Evolutionary conservation across 2,888 invertebrate species (phyloP).

Genomic region (Tineola bisselliella): DNA sequence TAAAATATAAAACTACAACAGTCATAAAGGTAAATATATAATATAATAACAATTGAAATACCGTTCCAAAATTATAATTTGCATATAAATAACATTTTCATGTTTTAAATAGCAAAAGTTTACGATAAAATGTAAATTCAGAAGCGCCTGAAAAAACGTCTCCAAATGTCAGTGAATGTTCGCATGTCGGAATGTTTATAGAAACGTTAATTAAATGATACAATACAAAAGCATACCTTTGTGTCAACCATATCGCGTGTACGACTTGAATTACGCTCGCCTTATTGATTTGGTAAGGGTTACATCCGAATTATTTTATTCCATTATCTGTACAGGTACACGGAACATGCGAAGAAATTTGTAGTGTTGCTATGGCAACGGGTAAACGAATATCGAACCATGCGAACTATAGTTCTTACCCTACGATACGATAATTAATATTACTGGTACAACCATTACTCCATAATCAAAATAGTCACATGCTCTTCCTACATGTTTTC

Average conservation of each 20-base stretch:
- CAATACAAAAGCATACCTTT: constrained; percentile 38
- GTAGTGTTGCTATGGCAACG: constrained; percentile 37
- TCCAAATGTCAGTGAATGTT: constrained; percentile 25
- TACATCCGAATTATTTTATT: constrained; percentile 55
- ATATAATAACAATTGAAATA: too few relatives aligned
- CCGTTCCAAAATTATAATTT: too few relatives aligned
- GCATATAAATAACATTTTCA: too few relatives aligned
- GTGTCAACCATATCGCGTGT: constrained; percentile 57
- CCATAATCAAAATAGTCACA: too few relatives aligned
- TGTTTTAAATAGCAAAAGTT: too few relatives aligned
- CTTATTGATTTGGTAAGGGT: constrained; percentile 56
- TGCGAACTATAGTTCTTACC: too few relatives aligned
- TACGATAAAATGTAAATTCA: too few relatives aligned
- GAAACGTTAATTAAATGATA: constrained; percentile 51
- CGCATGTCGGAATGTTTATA: constrained; percentile 36
- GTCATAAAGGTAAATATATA: too few relatives aligned
- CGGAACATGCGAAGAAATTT: constrained; percentile 40
- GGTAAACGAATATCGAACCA: constrained; percentile 23
- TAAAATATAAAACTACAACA: too few relatives aligned
- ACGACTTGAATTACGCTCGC: constrained; percentile 43
- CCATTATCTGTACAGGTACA: constrained; percentile 39
- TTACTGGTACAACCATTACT: too few relatives aligned
- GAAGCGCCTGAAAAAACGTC: constrained; percentile 18
- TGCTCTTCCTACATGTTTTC: too few relatives aligned
- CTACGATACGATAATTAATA: too few relatives aligned